Conservation (phyloP, 2,888 invertebrate genomes). For the Limenitis camilla region DNA sequence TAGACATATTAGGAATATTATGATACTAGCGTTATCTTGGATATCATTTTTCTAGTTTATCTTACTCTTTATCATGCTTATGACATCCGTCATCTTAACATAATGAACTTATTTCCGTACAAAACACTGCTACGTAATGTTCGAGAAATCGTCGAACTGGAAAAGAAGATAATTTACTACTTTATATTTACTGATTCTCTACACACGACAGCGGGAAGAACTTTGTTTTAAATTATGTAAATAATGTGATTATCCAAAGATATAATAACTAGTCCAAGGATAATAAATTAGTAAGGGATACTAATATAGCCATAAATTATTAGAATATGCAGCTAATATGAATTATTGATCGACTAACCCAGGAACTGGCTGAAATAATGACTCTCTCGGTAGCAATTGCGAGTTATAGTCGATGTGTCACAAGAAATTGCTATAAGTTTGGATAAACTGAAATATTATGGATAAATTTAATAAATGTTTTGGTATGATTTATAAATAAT, state of each 20-base stretch:
- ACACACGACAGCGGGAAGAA: no score
- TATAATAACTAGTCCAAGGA: no score
- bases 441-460: slow-evolving; percentile 4
- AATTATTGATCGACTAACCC: slow-evolving; percentile 16
- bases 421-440: slow-evolving; percentile 13
- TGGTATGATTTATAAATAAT: no score
- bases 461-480: no score
- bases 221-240: neutral
- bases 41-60: no score
- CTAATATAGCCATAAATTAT: slow-evolving; percentile 9
- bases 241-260: neutral
- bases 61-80: no score
- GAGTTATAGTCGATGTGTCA: slow-evolving; percentile 11
- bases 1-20: neutral
- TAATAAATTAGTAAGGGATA: neutral
- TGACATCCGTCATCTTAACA: no score
- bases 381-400: slow-evolving; percentile 15
- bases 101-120: no score
- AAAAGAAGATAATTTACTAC: no score
- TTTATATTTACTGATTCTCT: no score
- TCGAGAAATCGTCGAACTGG: no score
- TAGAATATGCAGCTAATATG: slow-evolving; percentile 8
- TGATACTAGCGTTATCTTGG: neutral
- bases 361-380: slow-evolving; percentile 17
- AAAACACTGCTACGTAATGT: no score